Base-by-base conservation (phyloP, 2,113 vertebrate species). In the Oncorhynchus kisutch region DNA sequence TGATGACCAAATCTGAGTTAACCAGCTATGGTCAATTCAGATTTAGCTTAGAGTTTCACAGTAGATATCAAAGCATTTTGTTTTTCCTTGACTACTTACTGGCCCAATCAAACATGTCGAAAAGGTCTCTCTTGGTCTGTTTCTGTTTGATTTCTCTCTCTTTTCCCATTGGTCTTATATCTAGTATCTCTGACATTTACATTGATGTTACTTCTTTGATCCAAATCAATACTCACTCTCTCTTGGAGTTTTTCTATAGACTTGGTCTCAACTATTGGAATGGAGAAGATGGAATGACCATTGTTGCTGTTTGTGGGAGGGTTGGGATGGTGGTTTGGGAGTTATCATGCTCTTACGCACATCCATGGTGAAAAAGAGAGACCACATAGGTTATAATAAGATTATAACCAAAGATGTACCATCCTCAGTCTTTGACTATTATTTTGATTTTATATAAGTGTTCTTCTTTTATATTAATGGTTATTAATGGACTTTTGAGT, bases 391-490 rank as follows among this genome's bases (percentile, higher is more conserved):
- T 82, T 75, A 81, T 84, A 87, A 84, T 20, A 45, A 59, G 78
- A 74, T 65, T 67, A 73, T 18, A 88, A 27, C 59, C 72, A 84
- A 81, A 78, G 64, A 82, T 76, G 74, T 85, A 66, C 87, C 93
- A 94, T 94, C 85, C 82, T 80, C 91, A 91, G 89, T 91, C 90
- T 89, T 92, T 88, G 86, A 91, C 85, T 87, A 90, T 94, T 93
- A 89, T 87, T 90, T 90, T 92, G 76, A 91, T 92, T 92, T 93
- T 89, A 92, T 94, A 93, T 94, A 83, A 92, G 90, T 94, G 92
- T 93, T 81, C 85, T 92, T 90, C 49, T 91, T 93, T 93, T 91
- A 88, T 92, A 92, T 94, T 86, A 90, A 91, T 94, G 92, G 92
- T 90, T 94, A 92, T 94, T 82, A 93, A 90, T 94, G 93, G 92